Conservation (phyloP, 1,140 invertebrate genomes). For the Dendrolimus punctatus region DNA sequence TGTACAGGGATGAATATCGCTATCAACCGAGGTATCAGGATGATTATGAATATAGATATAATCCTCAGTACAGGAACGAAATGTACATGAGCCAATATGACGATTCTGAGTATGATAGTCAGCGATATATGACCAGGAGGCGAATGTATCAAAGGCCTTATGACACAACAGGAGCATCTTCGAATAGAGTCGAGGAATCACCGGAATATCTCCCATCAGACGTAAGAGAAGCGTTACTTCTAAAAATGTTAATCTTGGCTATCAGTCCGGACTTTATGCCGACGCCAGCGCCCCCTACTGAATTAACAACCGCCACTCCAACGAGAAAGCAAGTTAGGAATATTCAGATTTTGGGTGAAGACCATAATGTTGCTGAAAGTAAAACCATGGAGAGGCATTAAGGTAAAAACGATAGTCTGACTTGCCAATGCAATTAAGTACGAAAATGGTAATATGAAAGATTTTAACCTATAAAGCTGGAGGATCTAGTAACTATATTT, state of each 20-base stretch:
- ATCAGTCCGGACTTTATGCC: slow-evolving; percentile 76
- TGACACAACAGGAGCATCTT: slow-evolving; percentile 51
- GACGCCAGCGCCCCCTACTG: slow-evolving; percentile 40
- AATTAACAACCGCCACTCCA: slow-evolving; percentile 56
- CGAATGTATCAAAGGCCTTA: slow-evolving; percentile 59
- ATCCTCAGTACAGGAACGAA: slow-evolving; percentile 52
- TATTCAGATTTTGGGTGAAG: slow-evolving; percentile 75
- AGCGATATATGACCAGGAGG: slow-evolving; percentile 57
- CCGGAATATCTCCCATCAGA: slow-evolving; percentile 77
- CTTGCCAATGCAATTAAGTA: too few species aligned
- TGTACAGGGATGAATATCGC: slow-evolving; percentile 37
- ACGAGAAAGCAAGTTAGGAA: slow-evolving; percentile 72
- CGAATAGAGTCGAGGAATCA: slow-evolving; percentile 72
- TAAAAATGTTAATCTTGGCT: slow-evolving; percentile 80
- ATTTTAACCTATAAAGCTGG: too few species aligned
- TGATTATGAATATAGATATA: slow-evolving; percentile 55
- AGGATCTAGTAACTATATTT: too few species aligned
- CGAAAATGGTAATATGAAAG: too few species aligned
- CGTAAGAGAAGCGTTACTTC: slow-evolving; percentile 77
- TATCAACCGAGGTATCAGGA: slow-evolving; percentile 45
- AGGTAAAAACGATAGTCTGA: slow-evolving; percentile 12
- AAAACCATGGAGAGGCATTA: slow-evolving; percentile 37
- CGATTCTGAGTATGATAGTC: slow-evolving; percentile 32
- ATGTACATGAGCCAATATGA: slow-evolving; percentile 55
- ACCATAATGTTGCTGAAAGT: slow-evolving; percentile 33